Evolutionary conservation across 2,888 invertebrate species (phyloP).

Genomic region (Arge pagana): DNA sequence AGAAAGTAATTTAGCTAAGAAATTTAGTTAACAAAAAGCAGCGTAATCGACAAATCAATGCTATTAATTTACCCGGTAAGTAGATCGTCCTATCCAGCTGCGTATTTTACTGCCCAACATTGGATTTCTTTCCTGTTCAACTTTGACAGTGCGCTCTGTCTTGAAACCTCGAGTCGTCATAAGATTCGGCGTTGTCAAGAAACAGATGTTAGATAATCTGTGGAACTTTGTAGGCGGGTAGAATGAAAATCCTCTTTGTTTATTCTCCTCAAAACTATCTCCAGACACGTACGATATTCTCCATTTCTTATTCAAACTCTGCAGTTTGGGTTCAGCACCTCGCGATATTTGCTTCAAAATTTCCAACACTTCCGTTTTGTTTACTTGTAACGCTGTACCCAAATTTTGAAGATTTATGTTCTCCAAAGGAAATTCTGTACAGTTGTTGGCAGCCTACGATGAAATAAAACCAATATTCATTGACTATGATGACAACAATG

Average conservation of each 20-base stretch:
- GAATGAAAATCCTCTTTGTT: slow-evolving; percentile 37
- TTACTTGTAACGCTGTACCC: slow-evolving; percentile 33
- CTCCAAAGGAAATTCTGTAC: slow-evolving; percentile 38
- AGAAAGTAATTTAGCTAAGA: no score
- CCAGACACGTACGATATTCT: slow-evolving; percentile 51
- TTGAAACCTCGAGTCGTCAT: slow-evolving; percentile 81
- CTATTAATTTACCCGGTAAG: slow-evolving; percentile 28
- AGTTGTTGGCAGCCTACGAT: slow-evolving; percentile 48
- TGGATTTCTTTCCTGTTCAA: slow-evolving; percentile 75
- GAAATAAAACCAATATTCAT: slow-evolving; percentile 25
- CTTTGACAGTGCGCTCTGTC: slow-evolving; percentile 73
- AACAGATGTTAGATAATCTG: slow-evolving; percentile 35
- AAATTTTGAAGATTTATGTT: slow-evolving; percentile 38
- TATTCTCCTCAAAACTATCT: slow-evolving; percentile 49
- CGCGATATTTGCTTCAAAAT: slow-evolving; percentile 38
- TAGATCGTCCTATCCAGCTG: slow-evolving; percentile 40
- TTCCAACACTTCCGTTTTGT: slow-evolving; percentile 35
- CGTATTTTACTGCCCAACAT: slow-evolving; percentile 52
- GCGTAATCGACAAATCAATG: no score
- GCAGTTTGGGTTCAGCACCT: slow-evolving; percentile 32
- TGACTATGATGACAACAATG: background rate
- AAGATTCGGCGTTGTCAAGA: slow-evolving; percentile 40
- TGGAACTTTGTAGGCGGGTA: slow-evolving; percentile 35
- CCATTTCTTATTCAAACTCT: slow-evolving; percentile 44
- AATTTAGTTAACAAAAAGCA: no score